Conservation (phyloP, 2,113 vertebrate genomes). For the Channa argus region DNA sequence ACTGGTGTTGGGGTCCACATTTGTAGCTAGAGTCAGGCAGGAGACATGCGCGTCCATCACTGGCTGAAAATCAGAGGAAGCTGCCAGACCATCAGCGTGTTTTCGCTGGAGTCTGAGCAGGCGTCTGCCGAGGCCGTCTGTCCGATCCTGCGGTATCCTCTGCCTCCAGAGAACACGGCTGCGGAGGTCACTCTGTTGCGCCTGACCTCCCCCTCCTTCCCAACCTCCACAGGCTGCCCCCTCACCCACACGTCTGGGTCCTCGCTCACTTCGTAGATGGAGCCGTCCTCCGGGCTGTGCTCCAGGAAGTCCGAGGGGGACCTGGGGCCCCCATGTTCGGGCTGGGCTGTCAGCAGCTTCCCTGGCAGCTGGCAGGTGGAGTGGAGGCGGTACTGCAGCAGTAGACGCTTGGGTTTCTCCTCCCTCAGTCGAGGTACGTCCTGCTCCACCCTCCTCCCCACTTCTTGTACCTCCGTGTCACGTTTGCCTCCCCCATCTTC, state of each 20-base stretch:
- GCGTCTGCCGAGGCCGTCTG: background rate
- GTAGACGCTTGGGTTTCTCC: conserved; percentile 32
- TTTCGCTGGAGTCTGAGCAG: conserved; percentile 23
- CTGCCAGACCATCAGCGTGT: conserved; percentile 65
- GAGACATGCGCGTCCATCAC: conserved; percentile 15
- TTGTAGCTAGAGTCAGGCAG: background rate
- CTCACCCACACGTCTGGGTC: conserved; percentile 68
- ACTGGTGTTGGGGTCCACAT: background rate
- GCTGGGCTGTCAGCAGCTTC: conserved; percentile 48
- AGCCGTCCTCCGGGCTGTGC: conserved; percentile 56
- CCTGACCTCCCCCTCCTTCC: conserved; percentile 36
- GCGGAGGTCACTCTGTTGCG: conserved; percentile 46
- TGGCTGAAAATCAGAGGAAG: conserved; percentile 49
- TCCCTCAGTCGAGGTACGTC: background rate
- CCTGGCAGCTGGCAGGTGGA: conserved; percentile 65
- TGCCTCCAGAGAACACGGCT: conserved; percentile 55
- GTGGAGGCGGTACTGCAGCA: conserved; percentile 55
- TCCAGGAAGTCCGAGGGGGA: conserved; percentile 10
- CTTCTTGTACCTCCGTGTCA: background rate
- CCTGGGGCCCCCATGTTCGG: background rate
- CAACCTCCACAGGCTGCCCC: conserved; percentile 25
- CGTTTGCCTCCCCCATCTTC: background rate
- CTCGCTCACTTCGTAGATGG: conserved; percentile 63
- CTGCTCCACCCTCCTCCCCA: background rate
- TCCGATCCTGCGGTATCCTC: conserved; percentile 42